Percentiles rank a stretch among this genome's conserved stretches.
Conservation (phyloP, 2,888 invertebrate genomes). For the Sthenelais limicola region DNA sequence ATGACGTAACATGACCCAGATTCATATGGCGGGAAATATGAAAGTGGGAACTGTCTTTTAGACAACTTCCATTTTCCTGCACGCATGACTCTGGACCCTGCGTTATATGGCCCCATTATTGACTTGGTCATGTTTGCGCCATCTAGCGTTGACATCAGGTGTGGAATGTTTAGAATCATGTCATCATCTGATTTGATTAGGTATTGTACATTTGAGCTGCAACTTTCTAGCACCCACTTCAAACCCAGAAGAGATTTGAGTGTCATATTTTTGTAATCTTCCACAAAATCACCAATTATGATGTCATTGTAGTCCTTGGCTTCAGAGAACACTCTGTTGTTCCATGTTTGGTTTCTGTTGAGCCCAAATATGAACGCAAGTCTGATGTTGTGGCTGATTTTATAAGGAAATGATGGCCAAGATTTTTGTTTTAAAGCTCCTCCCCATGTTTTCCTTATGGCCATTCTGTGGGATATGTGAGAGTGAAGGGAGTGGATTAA, state of each 20-base stretch:
- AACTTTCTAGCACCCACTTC: conserved; percentile 49
- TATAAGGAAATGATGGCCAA: conserved; percentile 44
- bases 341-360: conserved; percentile 39
- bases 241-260: conserved; percentile 54
- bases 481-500: conserved; percentile 75
- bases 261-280: conserved; percentile 53
- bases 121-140: conserved; percentile 40
- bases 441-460: conserved; percentile 65
- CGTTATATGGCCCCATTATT: conserved; percentile 52
- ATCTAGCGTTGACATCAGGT: conserved; percentile 41
- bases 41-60: conserved; percentile 50
- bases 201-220: conserved; percentile 45
- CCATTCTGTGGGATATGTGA: conserved; percentile 74
- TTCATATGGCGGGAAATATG: conserved; percentile 52
- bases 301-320: conserved; percentile 46
- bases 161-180: conserved; percentile 53
- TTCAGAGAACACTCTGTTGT: conserved; percentile 44
- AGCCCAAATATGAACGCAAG: conserved; percentile 51
- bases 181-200: conserved; percentile 55
- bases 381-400: conserved; percentile 32
- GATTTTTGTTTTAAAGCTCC: conserved; percentile 15
- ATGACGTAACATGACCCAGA: conserved; percentile 52
- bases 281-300: conserved; percentile 50
- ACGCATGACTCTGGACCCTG: conserved; percentile 47
- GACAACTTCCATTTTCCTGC: conserved; percentile 50